Conservation (phyloP, 2,888 invertebrate genomes). For the Agrotis ipsilon region DNA sequence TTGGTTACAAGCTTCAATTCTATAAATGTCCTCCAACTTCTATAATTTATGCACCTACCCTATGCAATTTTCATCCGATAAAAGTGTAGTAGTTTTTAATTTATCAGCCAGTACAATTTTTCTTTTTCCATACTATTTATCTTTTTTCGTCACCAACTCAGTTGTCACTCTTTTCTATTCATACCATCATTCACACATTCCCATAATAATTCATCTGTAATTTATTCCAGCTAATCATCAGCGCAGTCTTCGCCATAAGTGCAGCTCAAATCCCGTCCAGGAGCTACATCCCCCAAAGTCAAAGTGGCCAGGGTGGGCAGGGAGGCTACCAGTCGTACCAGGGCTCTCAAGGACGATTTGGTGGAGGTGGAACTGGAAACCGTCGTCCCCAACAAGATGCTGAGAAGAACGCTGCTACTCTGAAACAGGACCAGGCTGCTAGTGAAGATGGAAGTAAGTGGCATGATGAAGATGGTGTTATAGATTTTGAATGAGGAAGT, state of each 20-base stretch:
- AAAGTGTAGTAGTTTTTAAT: too few relatives aligned
- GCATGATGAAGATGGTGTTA: too few relatives aligned
- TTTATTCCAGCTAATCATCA: conserved; percentile 73
- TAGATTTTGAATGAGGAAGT: too few relatives aligned
- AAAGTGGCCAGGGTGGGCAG: conserved; percentile 52
- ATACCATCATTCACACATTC: neutral
- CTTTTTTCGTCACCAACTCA: neutral
- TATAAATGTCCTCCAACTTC: neutral
- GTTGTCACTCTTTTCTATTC: neutral
- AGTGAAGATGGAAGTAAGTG: conserved; percentile 77
- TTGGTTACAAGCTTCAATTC: neutral
- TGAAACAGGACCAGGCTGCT: conserved; percentile 79
- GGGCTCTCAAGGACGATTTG: conserved; percentile 31
- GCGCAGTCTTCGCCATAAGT: conserved; percentile 70
- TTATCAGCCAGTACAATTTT: neutral
- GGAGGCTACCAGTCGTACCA: conserved; percentile 38
- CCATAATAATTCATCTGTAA: neutral
- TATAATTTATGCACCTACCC: neutral
- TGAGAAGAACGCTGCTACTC: conserved; percentile 79
- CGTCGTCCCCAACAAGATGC: conserved; percentile 77
- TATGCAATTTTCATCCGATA: neutral
- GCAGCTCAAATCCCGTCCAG: conserved; percentile 80
- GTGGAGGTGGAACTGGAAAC: conserved; percentile 67
- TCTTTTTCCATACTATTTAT: neutral
- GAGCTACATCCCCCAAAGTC: conserved; percentile 75